Evolutionary conservation across 2,888 invertebrate species (phyloP), one percentile per base, ranked within the genome.

Genomic region (Apodemia mormo): DNA sequence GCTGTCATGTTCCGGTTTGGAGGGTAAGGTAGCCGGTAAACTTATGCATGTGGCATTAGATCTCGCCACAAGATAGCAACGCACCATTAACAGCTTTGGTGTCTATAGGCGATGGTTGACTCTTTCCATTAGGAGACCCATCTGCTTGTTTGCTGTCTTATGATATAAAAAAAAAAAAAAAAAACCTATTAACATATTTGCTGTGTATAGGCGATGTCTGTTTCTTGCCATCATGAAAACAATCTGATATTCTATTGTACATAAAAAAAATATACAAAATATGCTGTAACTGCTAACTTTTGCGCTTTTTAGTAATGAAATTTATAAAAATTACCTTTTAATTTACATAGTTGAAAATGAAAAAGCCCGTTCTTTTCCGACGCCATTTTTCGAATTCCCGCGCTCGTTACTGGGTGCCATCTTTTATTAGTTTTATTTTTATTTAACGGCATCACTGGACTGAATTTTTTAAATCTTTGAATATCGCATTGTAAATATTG

Each of bases 311-410:
- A 29, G 58, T 58, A 58, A 58, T 58, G 8, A 30, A 30, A 30
- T 58, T 29, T 58, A 30, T 30, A 58, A 30, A 45, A 58, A 58
- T 58, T 58, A 58, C 58, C 58, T 58, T 58, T 58, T 58, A 68
- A 68, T 54, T 49, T 58, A 68, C 65, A 66, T 49, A 61, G 43
- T 65, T 22, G 40, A 68, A 68, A 68, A 61, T 66, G 56, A 66
- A 66, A 56, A 66, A 58, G 68, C 65, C 65, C 52, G 52, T 65
- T 65, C 65, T 68, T 43, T 65, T 68, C 65, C 40, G 68, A 65
- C 68, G 68, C 37, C 68, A 68, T 77, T 75, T 77, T 76, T 71
- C 73, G 74, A 73, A 72, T 70, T 73, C 72, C 70, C 71, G 69
- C 65, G 70, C 54, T 68, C 68, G 73, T 70, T 68, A 52, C 61